Evolutionary conservation across 2,888 invertebrate species (phyloP), one percentile per base, ranked within the genome.

Genomic region (Trichacis sp.): DNA sequence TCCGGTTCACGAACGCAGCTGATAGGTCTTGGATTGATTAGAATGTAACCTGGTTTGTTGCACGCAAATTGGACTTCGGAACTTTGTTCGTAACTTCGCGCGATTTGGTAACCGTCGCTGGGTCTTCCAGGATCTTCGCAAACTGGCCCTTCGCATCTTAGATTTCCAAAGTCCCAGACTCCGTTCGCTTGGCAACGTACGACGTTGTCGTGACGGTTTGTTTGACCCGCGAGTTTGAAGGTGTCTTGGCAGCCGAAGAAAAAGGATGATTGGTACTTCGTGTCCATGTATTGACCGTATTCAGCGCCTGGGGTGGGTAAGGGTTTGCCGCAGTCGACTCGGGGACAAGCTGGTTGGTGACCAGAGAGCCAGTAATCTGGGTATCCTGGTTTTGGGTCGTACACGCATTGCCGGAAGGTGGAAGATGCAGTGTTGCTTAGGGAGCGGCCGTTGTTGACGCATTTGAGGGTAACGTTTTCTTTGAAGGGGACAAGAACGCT

Each of bases 161-260:
- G 87, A 80, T 96, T 96, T 20, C 98, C 98, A 82, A 98, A 97
- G 86, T 98, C 98, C 98, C 98, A 98, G 64, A 94, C 92, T 1
- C 96, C 95, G 78, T 96, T 96, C 0, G 92, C 92, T 86, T 93
- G 93, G 84, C 98, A 98, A 66, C 87, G 88, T 0, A 98, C 97
- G 9, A 94, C 93, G 80, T 95, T 95, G 77, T 97, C 96, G 73
- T 96, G 93, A 74, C 93, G 92, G 69, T 92, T 93, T 1, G 96
- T 95, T 86, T 97, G 95, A 1, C 97, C 97, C 15, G 95, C 95
- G 12, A 96, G 87, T 80, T 95, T 95, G 81, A 97, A 98, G 0
- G 97, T 97, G 69, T 96, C 95, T 86, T 96, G 95, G 77, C 97
- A 98, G 30, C 96, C 96, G 81, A 97, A 97, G 87, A 94, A 96